phyloP scores from a whole-genome alignment of 2,888 invertebrate genomes.

The Eupithecia vulgata region DNA sequence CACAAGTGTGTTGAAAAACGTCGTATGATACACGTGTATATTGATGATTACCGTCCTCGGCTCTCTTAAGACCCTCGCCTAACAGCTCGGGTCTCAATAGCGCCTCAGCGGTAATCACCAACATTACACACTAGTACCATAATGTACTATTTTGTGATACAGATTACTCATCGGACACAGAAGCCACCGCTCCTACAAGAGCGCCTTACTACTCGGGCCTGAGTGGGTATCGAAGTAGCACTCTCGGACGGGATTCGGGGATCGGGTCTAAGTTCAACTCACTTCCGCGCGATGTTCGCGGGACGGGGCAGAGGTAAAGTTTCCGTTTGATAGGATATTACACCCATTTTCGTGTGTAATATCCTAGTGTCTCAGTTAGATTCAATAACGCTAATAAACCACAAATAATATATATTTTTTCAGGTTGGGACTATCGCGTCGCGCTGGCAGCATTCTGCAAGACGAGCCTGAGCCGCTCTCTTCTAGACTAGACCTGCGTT shows the following conservation, averaged over 20 bases:
- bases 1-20: no score
- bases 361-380: no score
- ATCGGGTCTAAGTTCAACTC: constrained; percentile 89
- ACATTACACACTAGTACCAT: no score
- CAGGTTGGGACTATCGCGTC: constrained; percentile 73
- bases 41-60: no score
- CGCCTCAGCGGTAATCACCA: no score
- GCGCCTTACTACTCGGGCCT: constrained; percentile 89
- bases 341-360: no score
- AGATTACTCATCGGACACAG: constrained; percentile 97
- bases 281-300: constrained; percentile 87
- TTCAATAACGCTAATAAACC: no score
- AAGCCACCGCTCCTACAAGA: constrained; percentile 92
- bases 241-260: constrained; percentile 83
- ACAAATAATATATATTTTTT: neutral
- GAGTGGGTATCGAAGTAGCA: constrained; percentile 78
- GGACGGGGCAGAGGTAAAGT: constrained; percentile 83
- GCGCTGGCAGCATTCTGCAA: constrained; percentile 77
- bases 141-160: neutral
- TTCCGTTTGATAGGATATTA: no score
- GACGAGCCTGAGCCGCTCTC: constrained; percentile 79
- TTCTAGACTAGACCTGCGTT: constrained; percentile 78
- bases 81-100: no score
- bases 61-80: no score
- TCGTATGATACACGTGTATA: no score